Conservation (phyloP, 53 echinoderm and acorn worm species). For the Arbacia lixula region DNA sequence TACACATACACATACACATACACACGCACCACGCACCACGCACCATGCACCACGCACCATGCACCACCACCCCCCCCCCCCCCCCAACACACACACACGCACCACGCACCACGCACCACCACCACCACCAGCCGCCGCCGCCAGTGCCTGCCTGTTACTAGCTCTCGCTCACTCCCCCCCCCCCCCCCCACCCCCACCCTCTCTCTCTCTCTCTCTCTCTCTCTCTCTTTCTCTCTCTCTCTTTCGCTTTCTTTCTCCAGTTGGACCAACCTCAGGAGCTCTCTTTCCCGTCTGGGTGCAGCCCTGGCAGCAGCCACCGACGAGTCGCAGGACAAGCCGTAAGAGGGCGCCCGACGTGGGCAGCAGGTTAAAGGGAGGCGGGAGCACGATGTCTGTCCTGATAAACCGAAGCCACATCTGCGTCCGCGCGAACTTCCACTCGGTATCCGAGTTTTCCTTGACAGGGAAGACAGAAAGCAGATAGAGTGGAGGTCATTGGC, state of each 20-base stretch:
- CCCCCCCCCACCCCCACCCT: not conserved
- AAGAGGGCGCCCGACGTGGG: slow-evolving; percentile 4
- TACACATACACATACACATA: too few species aligned
- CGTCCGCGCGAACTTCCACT: slow-evolving; percentile 47
- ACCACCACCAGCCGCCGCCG: too few species aligned
- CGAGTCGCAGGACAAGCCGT: not conserved
- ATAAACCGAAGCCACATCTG: slow-evolving; percentile 51
- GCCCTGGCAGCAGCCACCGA: not conserved
- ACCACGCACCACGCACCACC: too few species aligned
- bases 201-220: not conserved
- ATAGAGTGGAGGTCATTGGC: too few species aligned
- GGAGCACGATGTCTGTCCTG: slow-evolving; percentile 24
- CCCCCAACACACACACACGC: too few species aligned
- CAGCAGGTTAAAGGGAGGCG: slow-evolving; percentile 44
- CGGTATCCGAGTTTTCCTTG: slow-evolving; percentile 40
- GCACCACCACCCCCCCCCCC: too few species aligned
- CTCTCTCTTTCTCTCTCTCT: not conserved
- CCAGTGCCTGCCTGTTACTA: too few species aligned
- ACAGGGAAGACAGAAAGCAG: too few species aligned
- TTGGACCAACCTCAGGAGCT: not conserved
- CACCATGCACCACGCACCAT: too few species aligned
- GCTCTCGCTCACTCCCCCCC: not conserved
- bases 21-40: too few species aligned
- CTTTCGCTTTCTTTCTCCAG: not conserved
- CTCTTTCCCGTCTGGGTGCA: not conserved